Percentiles rank a stretch among this genome's conserved stretches.
These are phyloP conservation scores for Dermolepida albohirtum DNA, from an alignment of 2,888 invertebrate genomes.

Conservation along the genomic window DNA sequence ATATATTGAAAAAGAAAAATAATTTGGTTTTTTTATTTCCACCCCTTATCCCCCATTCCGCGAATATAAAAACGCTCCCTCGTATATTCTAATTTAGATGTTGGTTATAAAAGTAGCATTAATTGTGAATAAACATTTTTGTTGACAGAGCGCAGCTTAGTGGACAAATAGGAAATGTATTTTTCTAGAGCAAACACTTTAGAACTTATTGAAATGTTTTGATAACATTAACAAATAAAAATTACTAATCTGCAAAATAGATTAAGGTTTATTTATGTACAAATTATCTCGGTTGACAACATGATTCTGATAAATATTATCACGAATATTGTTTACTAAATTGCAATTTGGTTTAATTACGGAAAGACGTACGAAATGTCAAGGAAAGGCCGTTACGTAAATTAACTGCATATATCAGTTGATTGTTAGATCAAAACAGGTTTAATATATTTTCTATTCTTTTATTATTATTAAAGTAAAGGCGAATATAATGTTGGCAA, in stretches of 20 bases:
- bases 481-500: too few species aligned
- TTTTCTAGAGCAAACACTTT: conserved; percentile 2
- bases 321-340: not conserved
- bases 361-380: not conserved
- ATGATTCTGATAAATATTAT: conserved; percentile 14
- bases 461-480: too few species aligned
- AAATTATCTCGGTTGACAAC: not conserved
- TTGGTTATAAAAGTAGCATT: not conserved
- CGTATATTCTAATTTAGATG: too few species aligned
- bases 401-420: too few species aligned
- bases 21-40: too few species aligned
- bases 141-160: not conserved
- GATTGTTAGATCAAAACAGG: too few species aligned
- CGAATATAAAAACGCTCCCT: too few species aligned
- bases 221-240: conserved; percentile 18
- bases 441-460: too few species aligned
- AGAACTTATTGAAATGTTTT: conserved; percentile 4
- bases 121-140: conserved; percentile 19
- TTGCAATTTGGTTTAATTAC: conserved; percentile 17
- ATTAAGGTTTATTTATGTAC: conserved; percentile 5
- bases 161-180: not conserved
- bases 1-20: too few species aligned
- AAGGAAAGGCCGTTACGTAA: too few species aligned
- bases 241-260: not conserved
- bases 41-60: too few species aligned